phyloP scores from a whole-genome alignment of 2,888 invertebrate species.

The Malthinus seriepunctatus region DNA sequence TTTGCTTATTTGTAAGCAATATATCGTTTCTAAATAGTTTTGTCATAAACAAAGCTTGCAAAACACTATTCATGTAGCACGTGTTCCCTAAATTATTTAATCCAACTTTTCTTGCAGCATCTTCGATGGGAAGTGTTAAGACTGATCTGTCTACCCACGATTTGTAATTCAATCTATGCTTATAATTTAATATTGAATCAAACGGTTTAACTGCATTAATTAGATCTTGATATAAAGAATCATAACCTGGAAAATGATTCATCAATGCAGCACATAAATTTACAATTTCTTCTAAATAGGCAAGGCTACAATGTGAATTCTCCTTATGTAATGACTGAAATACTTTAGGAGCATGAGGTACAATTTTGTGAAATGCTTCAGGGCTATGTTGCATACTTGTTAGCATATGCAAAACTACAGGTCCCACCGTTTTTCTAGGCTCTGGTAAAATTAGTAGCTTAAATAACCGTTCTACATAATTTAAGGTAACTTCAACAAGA shows the following conservation, averaged over 20 bases:
- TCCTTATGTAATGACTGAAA: constrained; percentile 62
- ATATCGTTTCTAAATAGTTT: constrained; percentile 76
- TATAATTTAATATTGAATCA: constrained; percentile 42
- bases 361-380: constrained; percentile 64
- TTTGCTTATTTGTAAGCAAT: constrained; percentile 59
- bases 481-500: constrained; percentile 63
- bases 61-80: constrained; percentile 87
- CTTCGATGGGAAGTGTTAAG: constrained; percentile 36
- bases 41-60: constrained; percentile 83
- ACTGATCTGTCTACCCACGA: constrained; percentile 50
- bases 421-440: constrained; percentile 60
- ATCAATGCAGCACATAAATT: constrained; percentile 61
- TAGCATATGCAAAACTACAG: constrained; percentile 68
- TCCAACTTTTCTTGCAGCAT: constrained; percentile 65
- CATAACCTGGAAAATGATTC: constrained; percentile 56
- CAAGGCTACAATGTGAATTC: constrained; percentile 55
- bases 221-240: constrained; percentile 46
- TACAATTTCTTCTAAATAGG: constrained; percentile 63
- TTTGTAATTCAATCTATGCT: constrained; percentile 46
- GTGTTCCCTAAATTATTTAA: constrained; percentile 84
- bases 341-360: constrained; percentile 57
- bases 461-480: constrained; percentile 64
- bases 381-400: constrained; percentile 64
- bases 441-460: constrained; percentile 60
- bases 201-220: constrained; percentile 46